A percentile compares a stretch with the other conserved stretches of the same genome.
phyloP scores from a whole-genome alignment of 2,113 vertebrate species.

The Triplophysa rosa region DNA sequence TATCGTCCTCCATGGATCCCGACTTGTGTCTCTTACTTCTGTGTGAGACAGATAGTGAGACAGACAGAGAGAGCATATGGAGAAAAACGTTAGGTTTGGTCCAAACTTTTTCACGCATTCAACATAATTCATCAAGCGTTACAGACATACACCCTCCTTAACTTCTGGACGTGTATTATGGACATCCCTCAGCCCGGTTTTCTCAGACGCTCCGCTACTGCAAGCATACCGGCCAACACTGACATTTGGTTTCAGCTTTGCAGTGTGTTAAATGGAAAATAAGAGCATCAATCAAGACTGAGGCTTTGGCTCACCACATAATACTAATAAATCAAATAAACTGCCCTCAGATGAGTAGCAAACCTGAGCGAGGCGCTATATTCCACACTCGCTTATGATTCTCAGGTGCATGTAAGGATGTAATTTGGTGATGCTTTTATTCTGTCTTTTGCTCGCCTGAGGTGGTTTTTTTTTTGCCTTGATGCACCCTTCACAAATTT shows the following conservation, averaged over 20 bases:
- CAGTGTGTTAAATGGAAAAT: conserved; percentile 47
- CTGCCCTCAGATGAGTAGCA: conserved; percentile 29
- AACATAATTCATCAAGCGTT: conserved; percentile 15
- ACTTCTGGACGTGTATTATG: background rate
- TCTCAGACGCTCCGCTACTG: background rate
- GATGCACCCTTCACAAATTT: conserved; percentile 10
- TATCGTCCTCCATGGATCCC: conserved; percentile 94
- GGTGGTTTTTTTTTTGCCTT: conserved; percentile 19
- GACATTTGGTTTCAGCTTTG: conserved; percentile 32
- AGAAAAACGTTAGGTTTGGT: background rate
- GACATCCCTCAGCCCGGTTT: background rate
- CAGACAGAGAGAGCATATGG: background rate
- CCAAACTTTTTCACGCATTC: background rate
- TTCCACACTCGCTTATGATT: background rate
- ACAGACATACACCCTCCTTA: conserved; percentile 8
- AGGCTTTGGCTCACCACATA: conserved; percentile 21
- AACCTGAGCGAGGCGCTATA: conserved; percentile 4
- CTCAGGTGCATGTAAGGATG: conserved; percentile 26
- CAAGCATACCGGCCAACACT: conserved; percentile 17
- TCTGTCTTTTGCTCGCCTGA: background rate
- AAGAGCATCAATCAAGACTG: conserved; percentile 49
- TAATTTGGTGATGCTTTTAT: background rate
- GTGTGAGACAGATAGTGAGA: background rate
- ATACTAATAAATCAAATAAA: conserved; percentile 43
- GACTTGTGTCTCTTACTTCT: conserved; percentile 98